Evolutionary conservation across 2,113 vertebrate species (phyloP), one percentile per base, ranked within the genome.

Genomic region (Halcyon senegalensis): DNA sequence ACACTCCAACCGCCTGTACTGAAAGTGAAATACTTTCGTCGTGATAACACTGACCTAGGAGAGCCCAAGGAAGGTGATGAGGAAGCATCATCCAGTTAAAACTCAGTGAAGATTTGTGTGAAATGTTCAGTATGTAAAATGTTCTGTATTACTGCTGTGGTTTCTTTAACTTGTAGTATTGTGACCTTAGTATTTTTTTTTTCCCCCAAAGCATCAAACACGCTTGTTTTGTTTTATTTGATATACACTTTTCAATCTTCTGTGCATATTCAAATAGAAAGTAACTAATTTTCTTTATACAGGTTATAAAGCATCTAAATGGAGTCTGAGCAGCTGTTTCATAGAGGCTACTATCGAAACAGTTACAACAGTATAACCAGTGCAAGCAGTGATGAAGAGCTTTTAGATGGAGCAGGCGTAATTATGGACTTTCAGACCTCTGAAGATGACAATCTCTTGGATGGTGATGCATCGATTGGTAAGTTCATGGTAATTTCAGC

Each of bases 271-370:
- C 69, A 78, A 75, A 72, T 70, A 76, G 37, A 64, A 92, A 90
- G 68, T 66, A 89, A 89, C 37, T 55, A 0, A 9, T 78, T 92
- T 84, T 81, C 82, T 84, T 93, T 82, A 4, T 39, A 23, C 96
- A 99, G 99, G 98, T 98, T 96, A 91, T 95, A 96, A 98, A 96
- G 91, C 98, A 98, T 98, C 99, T 99, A 99, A 99, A 99, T 99
- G 99, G 99, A 99, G 99, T 99, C 99, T 98, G 99, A 99, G 98
- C 99, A 99, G 98, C 98, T 99, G 97, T 99, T 99, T 98, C 99
- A 98, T 98, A 99, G 99, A 98, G 99, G 99, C 96, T 99, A 99
- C 98, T 99, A 98, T 98, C 98, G 99, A 97, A 99, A 99, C 98
- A 99, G 99, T 97, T 99, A 99, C 98, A 99, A 99, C 98, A 99